Percentiles rank a stretch among this genome's conserved stretches.
Conservation (phyloP, 2,888 invertebrate genomes). For the Diaphora mendica region DNA sequence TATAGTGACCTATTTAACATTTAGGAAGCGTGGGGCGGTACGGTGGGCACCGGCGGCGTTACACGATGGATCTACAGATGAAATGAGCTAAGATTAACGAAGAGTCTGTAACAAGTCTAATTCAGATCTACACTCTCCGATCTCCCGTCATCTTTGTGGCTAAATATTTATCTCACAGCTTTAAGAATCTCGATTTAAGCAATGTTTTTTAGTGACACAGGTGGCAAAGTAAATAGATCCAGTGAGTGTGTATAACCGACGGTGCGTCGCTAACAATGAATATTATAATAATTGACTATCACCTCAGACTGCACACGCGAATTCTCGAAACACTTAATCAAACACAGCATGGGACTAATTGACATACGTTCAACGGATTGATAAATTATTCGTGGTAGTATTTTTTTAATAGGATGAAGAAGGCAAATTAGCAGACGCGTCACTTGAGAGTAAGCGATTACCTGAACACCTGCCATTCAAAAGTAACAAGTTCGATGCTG, state of each 20-base stretch:
- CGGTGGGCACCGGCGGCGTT: slow-evolving; percentile 55
- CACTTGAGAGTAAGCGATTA: background rate
- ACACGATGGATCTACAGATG: slow-evolving; percentile 34
- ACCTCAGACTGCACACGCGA: slow-evolving; percentile 63
- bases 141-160: background rate
- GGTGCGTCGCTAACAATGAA: slow-evolving; percentile 54
- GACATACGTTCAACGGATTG: slow-evolving; percentile 32
- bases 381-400: background rate
- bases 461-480: no score
- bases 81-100: background rate
- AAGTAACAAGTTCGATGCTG: no score
- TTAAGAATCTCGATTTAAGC: background rate
- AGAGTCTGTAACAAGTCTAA: background rate
- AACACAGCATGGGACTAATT: slow-evolving; percentile 37
- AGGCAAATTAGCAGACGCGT: background rate
- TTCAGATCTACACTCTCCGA: background rate
- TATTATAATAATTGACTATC: slow-evolving; percentile 84
- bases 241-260: slow-evolving; percentile 55
- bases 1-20: slow-evolving; percentile 75
- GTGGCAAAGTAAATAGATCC: slow-evolving; percentile 21
- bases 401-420: background rate
- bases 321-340: slow-evolving; percentile 41
- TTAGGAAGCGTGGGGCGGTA: slow-evolving; percentile 69
- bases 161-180: background rate
- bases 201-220: background rate